These are phyloP conservation scores for Shargacucullia verbasci DNA, from an alignment of 2,888 invertebrate species.

Conservation along the genomic window DNA sequence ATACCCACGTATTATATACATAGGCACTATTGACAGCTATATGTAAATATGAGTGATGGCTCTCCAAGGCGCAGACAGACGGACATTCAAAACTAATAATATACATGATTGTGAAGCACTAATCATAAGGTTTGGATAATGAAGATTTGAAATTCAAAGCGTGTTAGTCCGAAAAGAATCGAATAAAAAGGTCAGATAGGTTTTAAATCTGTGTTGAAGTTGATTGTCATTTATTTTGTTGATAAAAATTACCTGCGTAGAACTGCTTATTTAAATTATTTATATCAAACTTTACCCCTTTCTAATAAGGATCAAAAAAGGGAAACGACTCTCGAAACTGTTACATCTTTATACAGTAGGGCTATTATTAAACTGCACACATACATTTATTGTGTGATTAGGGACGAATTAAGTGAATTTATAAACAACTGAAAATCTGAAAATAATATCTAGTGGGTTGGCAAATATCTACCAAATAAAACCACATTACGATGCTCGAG, in stretches of 20 bases:
- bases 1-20: slow-evolving; percentile 31
- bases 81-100: slow-evolving; percentile 18
- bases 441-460: no score
- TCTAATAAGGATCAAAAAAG: no score
- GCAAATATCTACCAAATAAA: no score
- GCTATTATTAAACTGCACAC: no score
- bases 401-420: no score
- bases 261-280: no score
- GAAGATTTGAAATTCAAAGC: slow-evolving; percentile 32
- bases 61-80: slow-evolving; percentile 5
- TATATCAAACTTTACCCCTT: no score
- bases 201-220: background rate
- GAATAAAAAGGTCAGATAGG: slow-evolving; percentile 14
- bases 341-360: no score
- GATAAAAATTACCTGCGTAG: background rate
- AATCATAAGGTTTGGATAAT: slow-evolving; percentile 22
- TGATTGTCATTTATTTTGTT: slow-evolving; percentile 10
- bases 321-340: no score
- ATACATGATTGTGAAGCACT: slow-evolving; percentile 14
- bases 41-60: slow-evolving; percentile 38
- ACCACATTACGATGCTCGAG: no score
- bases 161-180: background rate
- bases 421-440: no score
- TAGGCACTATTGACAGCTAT: slow-evolving; percentile 40
- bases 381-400: no score